A percentile compares a stretch with the other conserved stretches of the same genome.
Conservation (phyloP, 2,888 invertebrate genomes). For the Drosophila peninsularis region DNA sequence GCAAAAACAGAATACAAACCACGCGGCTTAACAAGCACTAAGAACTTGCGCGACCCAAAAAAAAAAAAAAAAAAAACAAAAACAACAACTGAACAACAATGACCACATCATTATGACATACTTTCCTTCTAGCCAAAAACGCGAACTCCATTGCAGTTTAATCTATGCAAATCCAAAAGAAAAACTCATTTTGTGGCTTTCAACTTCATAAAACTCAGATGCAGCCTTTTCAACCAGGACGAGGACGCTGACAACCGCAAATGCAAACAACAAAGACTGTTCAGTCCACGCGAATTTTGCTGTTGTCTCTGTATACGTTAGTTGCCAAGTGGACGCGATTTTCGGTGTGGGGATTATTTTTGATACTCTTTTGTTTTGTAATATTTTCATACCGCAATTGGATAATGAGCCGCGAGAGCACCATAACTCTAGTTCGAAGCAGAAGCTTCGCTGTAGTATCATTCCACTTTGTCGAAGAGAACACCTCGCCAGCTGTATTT, state of each 20-base stretch:
- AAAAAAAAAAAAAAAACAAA: constrained; percentile 9
- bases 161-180: constrained; percentile 75
- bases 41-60: constrained; percentile 37
- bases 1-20: constrained; percentile 27
- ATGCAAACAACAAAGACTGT: constrained; percentile 9
- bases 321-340: constrained; percentile 12
- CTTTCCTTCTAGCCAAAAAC: constrained; percentile 43
- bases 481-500: too few relatives aligned
- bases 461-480: too few relatives aligned
- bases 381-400: neutral
- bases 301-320: neutral
- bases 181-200: constrained; percentile 74
- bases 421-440: neutral
- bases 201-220: constrained; percentile 59
- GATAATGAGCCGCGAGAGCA: neutral
- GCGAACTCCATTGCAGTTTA: constrained; percentile 59
- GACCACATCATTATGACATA: constrained; percentile 45
- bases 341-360: neutral
- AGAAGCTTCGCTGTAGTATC: too few relatives aligned
- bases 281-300: neutral
- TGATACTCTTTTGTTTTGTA: neutral
- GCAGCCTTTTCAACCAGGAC: constrained; percentile 39
- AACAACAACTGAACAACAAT: constrained; percentile 42
- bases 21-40: constrained; percentile 48
- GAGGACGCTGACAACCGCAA: neutral